Evolutionary conservation across 2,113 vertebrate genomes (phyloP).

Genomic region (Fregetta grallaria): DNA sequence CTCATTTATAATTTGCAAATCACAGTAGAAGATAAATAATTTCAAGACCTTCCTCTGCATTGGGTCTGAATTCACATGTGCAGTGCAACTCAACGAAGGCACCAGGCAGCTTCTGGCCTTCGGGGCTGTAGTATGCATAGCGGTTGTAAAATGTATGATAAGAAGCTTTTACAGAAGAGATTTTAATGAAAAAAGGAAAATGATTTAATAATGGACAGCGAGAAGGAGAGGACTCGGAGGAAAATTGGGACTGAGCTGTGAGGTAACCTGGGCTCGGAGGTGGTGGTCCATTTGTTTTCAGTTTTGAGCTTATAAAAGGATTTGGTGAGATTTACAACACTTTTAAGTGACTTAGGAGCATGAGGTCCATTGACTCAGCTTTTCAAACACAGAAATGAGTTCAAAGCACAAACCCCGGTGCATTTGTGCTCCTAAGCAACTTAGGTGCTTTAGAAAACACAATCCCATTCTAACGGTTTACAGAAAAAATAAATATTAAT

Average conservation of each 20-base stretch:
- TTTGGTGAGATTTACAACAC: background rate
- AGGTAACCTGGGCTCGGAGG: background rate
- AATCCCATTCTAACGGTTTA: fast-evolving
- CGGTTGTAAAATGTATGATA: background rate
- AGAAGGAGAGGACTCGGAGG: background rate
- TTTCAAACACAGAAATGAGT: background rate
- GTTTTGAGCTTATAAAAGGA: background rate
- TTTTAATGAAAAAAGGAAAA: background rate
- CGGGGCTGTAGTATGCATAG: background rate
- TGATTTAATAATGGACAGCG: background rate
- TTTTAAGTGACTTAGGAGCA: background rate
- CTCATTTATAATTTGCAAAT: background rate
- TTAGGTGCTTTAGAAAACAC: background rate
- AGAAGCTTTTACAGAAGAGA: background rate
- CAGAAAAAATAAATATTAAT: background rate
- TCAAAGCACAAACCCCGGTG: fast-evolving
- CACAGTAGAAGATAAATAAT: background rate
- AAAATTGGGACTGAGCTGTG: background rate
- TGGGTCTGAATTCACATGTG: background rate
- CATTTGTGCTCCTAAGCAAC: background rate
- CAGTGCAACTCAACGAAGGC: background rate
- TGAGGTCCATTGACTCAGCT: background rate
- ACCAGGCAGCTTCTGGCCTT: background rate
- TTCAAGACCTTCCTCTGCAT: background rate
- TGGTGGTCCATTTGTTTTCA: background rate